These are phyloP conservation scores for Hydractinia echinata DNA, from an alignment of 30 jellyfish, hydroid and myxozoan genomes.

Conservation along the genomic window DNA sequence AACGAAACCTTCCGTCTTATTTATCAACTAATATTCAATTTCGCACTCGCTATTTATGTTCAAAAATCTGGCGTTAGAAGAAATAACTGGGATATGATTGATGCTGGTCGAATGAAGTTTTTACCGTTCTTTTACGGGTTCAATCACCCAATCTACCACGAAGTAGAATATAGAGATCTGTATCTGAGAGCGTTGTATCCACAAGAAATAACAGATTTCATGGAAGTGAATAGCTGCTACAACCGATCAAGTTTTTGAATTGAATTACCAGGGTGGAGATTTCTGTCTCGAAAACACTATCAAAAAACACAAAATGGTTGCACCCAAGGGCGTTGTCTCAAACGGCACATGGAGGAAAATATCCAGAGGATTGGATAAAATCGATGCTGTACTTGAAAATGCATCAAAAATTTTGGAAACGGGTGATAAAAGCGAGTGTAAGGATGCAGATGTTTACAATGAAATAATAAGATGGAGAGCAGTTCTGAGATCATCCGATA, in stretches of 20 bases:
- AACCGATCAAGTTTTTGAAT: not conserved
- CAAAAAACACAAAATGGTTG: not conserved
- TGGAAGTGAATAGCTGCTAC: not conserved
- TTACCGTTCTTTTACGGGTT: not conserved
- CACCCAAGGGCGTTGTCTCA: not conserved
- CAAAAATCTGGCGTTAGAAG: not conserved
- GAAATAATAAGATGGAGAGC: conserved; percentile 19
- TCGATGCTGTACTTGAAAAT: not conserved
- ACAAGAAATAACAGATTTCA: not conserved
- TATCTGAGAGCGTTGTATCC: not conserved
- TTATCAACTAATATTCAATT: not conserved
- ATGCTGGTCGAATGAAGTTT: conserved; percentile 13
- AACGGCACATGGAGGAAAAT: not conserved
- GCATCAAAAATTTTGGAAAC: not conserved
- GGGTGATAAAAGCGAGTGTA: not conserved
- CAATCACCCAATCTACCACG: conserved; percentile 5
- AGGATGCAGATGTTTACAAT: not conserved
- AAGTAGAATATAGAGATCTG: conserved; percentile 10
- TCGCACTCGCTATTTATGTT: not conserved
- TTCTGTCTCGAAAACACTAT: too few species aligned
- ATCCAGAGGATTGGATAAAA: not conserved
- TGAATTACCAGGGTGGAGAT: too few species aligned
- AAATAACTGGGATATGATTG: not conserved
- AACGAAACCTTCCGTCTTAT: not conserved
- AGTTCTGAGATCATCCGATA: conserved; percentile 1